Evolutionary conservation across 2,113 vertebrate species (phyloP), one percentile per base, ranked within the genome.

Genomic region (Leucoraja erinaceus): DNA sequence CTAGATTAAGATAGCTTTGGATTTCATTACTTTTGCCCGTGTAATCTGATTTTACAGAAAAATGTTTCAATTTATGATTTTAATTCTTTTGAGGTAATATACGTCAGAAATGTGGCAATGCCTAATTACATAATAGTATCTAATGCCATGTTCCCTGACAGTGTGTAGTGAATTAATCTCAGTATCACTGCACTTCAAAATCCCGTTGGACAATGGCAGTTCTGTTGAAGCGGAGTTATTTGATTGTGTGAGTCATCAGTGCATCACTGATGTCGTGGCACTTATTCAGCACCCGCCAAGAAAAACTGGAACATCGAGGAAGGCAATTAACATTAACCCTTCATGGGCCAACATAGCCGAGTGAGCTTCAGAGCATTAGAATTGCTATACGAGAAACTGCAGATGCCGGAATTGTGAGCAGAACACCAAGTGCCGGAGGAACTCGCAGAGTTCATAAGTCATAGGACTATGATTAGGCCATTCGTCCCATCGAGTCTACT

Each of bases 151-250:
- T 66, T 63, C 59, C 31, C 61, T 88, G 61, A 31, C 59, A 59
- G 25, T 10, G n/a, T 31, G 28, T 5, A 16, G 83, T 63, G 83
- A 61, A 88, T 31, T 63, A 63, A 88, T 88, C 28, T 16, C 31
- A n/a, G 61, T 31, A 63, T 63, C n/a, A 31, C 59, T 66, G 9
- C 14, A 31, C n/a, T 88, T 63, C 83, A 63, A 33, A 47, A 88
- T 63, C 59, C 6, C 63, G 59, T 12, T 10, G 12, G 16, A 88
- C 83, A 88, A 86, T 88, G 59, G 59, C 59, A 31, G 59, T 88
- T 88, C 83, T 88, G 83, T 88, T 88, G 47, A 56, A 83, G 47
- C 28, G 59, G 31, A 86, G 81, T 66, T 63, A 88, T 63, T 63
- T 66, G 59, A 88, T 88, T 88, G 83, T 88, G 12, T 14, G 12